phyloP scores from a whole-genome alignment of 2,113 vertebrate genomes.

The Aegithalos caudatus region DNA sequence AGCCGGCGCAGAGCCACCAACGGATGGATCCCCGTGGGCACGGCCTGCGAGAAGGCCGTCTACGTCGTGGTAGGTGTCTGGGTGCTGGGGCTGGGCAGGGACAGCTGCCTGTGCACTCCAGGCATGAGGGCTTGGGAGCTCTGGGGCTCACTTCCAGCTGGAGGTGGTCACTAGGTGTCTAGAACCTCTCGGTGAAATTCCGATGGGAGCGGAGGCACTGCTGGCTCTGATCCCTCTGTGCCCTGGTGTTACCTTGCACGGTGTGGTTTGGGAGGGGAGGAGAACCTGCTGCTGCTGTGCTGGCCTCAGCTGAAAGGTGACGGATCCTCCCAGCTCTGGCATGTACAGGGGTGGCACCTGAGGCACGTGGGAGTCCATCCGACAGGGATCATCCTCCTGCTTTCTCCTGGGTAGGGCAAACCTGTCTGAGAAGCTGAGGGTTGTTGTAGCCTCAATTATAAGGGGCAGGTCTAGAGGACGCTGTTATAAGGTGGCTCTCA shows the following conservation, averaged over 20 bases:
- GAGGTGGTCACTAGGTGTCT: not conserved
- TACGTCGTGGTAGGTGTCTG: slow-evolving; percentile 87
- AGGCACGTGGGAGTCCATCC: not conserved
- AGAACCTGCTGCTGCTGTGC: not conserved
- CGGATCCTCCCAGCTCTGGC: not conserved
- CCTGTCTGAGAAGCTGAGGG: not conserved
- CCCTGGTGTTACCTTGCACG: not conserved
- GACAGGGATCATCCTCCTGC: not conserved
- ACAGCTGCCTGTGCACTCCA: too few species aligned
- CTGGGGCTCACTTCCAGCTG: not conserved
- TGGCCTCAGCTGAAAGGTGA: not conserved
- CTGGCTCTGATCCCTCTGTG: not conserved
- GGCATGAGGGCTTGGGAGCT: not conserved
- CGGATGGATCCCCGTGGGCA: slow-evolving; percentile 91
- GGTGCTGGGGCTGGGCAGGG: accelerated
- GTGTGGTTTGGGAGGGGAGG: not conserved
- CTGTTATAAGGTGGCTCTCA: not conserved
- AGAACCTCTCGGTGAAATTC: not conserved
- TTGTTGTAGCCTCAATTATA: not conserved
- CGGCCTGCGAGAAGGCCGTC: slow-evolving; percentile 90
- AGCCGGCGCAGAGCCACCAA: slow-evolving; percentile 87
- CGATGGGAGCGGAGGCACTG: not conserved
- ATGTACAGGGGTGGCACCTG: not conserved
- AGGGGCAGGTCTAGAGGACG: not conserved
- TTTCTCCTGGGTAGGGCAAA: not conserved